These are phyloP conservation scores for Tetramorium bicarinatum DNA, from an alignment of 2,888 invertebrate species.

Conservation along the genomic window DNA sequence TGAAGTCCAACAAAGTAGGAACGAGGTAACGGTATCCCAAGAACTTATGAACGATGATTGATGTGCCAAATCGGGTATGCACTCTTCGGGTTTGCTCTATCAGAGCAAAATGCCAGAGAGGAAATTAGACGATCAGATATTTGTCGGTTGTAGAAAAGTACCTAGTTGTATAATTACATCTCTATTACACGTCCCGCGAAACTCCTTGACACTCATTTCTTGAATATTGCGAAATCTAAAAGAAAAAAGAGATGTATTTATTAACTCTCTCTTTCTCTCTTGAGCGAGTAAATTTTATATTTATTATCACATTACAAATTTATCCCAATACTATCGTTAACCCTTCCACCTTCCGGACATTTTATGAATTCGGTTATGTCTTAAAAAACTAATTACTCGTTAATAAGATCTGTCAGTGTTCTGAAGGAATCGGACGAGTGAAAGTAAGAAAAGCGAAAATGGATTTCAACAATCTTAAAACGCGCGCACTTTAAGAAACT, in stretches of 20 bases:
- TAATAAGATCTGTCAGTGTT: slow-evolving; percentile 24
- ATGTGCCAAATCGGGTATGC: slow-evolving; percentile 41
- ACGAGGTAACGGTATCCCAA: slow-evolving; percentile 48
- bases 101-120: slow-evolving; percentile 14
- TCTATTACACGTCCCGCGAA: neutral
- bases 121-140: slow-evolving; percentile 28
- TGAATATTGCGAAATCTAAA: neutral
- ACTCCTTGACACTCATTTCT: slow-evolving; percentile 6
- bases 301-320: slow-evolving; percentile 1
- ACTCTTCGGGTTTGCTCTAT: slow-evolving; percentile 32
- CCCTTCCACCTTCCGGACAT: neutral
- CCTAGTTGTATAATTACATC: slow-evolving; percentile 37
- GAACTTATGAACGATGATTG: slow-evolving; percentile 47
- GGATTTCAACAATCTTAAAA: slow-evolving; percentile 29
- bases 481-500: slow-evolving; percentile 21
- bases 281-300: neutral
- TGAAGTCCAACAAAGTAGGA: slow-evolving; percentile 50
- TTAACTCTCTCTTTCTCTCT: slow-evolving; percentile 6
- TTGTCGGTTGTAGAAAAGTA: slow-evolving; percentile 20
- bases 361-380: neutral
- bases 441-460: slow-evolving; percentile 47
- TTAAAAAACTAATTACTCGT: slow-evolving; percentile 14
- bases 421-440: slow-evolving; percentile 2
- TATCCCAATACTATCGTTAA: neutral
- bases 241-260: neutral